Percentiles rank a stretch among this genome's conserved stretches.
Conservation (phyloP, 2,113 vertebrate species). For the Mastomys coucha region DNA sequence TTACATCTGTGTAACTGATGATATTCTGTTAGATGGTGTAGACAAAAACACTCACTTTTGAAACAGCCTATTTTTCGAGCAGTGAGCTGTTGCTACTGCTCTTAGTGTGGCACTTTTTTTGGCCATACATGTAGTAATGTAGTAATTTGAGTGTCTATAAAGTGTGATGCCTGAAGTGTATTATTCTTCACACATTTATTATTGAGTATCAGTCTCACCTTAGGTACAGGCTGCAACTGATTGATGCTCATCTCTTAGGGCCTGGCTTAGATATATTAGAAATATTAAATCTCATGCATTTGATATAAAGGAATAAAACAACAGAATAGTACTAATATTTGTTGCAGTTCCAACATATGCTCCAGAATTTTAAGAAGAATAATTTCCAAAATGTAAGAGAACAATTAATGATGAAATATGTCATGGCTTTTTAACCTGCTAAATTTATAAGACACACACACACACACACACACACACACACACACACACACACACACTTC, state of each 20-base stretch:
- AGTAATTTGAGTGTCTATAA: neutral
- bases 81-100: neutral
- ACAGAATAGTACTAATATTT: neutral
- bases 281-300: conserved; percentile 37
- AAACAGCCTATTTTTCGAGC: neutral
- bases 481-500: neutral
- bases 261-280: neutral
- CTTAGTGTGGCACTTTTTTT: neutral
- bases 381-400: conserved; percentile 38
- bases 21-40: neutral
- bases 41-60: neutral
- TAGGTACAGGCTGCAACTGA: neutral
- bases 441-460: neutral
- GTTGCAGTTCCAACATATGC: neutral
- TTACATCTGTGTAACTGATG: neutral
- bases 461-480: neutral
- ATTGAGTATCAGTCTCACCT: neutral
- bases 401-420: conserved; percentile 15
- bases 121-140: neutral
- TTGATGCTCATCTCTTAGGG: neutral
- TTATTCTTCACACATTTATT: neutral
- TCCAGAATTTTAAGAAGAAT: conserved; percentile 32
- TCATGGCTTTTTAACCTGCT: neutral
- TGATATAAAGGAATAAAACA: neutral
- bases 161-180: neutral